A percentile compares a stretch with the other conserved stretches of the same genome.
Evolutionary conservation across 2,113 vertebrate genomes (phyloP).

Genomic region (Siniperca knerii): DNA sequence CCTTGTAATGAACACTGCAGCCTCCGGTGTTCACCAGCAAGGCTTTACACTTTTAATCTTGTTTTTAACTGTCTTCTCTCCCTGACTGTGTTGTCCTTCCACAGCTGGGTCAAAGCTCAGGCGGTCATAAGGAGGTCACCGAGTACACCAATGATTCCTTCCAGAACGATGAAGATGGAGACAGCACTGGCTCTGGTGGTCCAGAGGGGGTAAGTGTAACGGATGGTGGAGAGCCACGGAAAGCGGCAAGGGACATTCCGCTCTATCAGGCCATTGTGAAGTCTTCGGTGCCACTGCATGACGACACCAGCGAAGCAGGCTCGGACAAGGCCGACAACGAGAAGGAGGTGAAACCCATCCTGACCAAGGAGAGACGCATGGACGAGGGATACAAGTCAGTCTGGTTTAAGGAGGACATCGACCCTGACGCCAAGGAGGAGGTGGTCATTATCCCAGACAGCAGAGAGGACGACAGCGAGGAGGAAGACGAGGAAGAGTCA

Average conservation of each 20-base stretch:
- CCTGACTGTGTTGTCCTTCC: not conserved
- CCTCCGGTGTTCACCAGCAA: not conserved
- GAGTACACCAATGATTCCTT: slow-evolving; percentile 82
- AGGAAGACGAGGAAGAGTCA: slow-evolving; percentile 59
- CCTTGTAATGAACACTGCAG: not conserved
- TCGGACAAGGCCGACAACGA: slow-evolving; percentile 68
- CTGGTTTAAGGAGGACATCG: slow-evolving; percentile 88
- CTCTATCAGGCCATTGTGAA: not conserved
- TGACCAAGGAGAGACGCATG: slow-evolving; percentile 84
- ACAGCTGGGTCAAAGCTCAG: slow-evolving; percentile 69
- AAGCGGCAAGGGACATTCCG: not conserved
- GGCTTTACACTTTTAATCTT: not conserved
- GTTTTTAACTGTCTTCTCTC: not conserved
- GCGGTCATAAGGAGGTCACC: slow-evolving; percentile 66
- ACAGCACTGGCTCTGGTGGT: slow-evolving; percentile 29
- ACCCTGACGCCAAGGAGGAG: slow-evolving; percentile 82
- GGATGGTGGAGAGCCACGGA: not conserved
- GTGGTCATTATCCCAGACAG: slow-evolving; percentile 83
- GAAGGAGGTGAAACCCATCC: slow-evolving; percentile 88
- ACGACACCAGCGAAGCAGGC: slow-evolving; percentile 48
- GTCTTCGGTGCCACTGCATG: slow-evolving; percentile 8
- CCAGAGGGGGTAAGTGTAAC: not conserved
- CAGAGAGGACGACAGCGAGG: slow-evolving; percentile 65
- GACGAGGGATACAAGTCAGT: slow-evolving; percentile 88
- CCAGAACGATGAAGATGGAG: slow-evolving; percentile 67